Conservation (phyloP, 92 coral and sea anemone species). For the Phenganax stokvisi region DNA sequence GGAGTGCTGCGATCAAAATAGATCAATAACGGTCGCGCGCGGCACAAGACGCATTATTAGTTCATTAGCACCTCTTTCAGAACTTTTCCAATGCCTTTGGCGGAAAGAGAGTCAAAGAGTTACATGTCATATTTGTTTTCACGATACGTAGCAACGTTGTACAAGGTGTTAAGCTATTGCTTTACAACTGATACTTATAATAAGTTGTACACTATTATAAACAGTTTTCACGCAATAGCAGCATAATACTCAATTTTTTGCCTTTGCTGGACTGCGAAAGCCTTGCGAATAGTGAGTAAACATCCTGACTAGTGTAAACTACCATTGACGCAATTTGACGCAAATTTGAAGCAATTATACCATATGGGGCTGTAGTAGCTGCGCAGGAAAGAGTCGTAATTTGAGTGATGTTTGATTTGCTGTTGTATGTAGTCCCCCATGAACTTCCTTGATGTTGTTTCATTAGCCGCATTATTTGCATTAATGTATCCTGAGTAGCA, state of each 20-base stretch:
- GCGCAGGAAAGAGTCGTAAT: constrained; percentile 5
- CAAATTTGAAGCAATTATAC: neutral
- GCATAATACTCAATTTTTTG: no score
- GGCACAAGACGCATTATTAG: constrained; percentile 34
- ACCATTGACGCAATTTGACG: constrained; percentile 2
- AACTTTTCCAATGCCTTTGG: constrained; percentile 27
- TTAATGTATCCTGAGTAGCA: constrained; percentile 8
- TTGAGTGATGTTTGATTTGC: neutral
- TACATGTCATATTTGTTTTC: neutral
- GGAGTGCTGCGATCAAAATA: constrained; percentile 32
- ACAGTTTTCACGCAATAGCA: neutral
- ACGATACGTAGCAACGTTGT: constrained; percentile 3
- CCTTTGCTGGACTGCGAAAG: no score
- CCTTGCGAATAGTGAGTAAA: neutral
- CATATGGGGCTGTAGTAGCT: constrained; percentile 8
- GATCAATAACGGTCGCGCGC: constrained; percentile 6
- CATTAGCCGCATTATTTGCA: constrained; percentile 28
- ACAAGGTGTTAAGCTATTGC: constrained; percentile 11
- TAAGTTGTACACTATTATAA: constrained; percentile 1
- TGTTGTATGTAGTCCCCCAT: constrained; percentile 21
- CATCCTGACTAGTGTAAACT: neutral
- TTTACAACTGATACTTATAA: neutral
- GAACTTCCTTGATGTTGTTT: constrained; percentile 3
- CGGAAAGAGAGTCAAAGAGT: constrained; percentile 19
- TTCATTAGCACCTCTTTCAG: constrained; percentile 38